These are phyloP conservation scores for Mesocentrotus franciscanus DNA, from an alignment of 53 echinoderm and acorn worm species.

Conservation along the genomic window DNA sequence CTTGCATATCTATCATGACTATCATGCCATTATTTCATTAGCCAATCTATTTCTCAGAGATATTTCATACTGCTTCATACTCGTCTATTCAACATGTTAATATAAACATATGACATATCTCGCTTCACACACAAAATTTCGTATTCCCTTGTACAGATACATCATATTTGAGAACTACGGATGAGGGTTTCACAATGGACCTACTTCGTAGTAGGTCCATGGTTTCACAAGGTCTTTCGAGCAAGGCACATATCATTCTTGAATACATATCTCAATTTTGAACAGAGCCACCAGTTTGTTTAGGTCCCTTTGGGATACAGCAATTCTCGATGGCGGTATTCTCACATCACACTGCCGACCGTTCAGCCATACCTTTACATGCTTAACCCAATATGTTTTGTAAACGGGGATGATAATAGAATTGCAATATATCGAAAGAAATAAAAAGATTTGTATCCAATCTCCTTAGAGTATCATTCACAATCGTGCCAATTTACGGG, in stretches of 20 bases:
- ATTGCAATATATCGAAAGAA: not conserved
- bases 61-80: too few species aligned
- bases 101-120: too few species aligned
- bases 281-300: not conserved
- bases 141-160: not conserved
- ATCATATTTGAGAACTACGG: not conserved
- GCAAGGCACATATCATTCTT: too few species aligned
- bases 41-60: too few species aligned
- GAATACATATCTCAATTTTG: not conserved
- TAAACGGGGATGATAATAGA: slow-evolving; percentile 26
- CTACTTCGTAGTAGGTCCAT: too few species aligned
- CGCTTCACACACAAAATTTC: too few species aligned
- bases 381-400: slow-evolving; percentile 46
- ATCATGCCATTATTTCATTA: too few species aligned
- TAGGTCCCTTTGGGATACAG: not conserved
- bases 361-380: not conserved
- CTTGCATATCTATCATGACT: too few species aligned
- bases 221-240: too few species aligned
- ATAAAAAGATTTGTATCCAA: slow-evolving; percentile 24
- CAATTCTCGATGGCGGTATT: not conserved
- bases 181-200: not conserved
- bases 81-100: too few species aligned
- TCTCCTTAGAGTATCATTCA: slow-evolving; percentile 34
- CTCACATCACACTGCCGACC: not conserved
- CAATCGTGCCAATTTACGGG: slow-evolving; percentile 51